Conservation (phyloP, 2,797 vertebrate species). For the Hypotaenidia okinawae region DNA sequence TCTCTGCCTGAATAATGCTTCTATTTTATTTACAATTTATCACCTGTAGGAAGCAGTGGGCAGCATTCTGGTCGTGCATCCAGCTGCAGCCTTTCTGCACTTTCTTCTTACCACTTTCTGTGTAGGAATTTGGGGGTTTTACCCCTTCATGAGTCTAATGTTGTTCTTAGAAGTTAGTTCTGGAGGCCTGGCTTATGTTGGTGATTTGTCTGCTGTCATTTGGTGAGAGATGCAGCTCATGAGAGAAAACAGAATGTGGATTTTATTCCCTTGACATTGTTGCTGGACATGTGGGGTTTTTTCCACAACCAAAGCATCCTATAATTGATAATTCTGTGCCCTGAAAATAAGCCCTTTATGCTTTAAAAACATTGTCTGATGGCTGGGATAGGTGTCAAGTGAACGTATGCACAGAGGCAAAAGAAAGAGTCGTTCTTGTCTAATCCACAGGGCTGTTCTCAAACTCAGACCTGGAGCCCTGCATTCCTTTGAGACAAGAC, state of each 20-base stretch:
- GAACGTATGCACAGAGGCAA: not conserved
- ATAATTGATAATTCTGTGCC: not conserved
- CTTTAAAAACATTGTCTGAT: not conserved
- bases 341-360: not conserved
- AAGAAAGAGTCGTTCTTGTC: not conserved
- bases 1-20: not conserved
- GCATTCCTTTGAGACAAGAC: not conserved
- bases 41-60: not conserved
- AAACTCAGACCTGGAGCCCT: not conserved
- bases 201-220: not conserved
- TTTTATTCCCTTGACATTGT: not conserved
- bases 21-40: not conserved
- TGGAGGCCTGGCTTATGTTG: not conserved
- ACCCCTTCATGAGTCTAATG: not conserved
- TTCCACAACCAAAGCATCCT: not conserved
- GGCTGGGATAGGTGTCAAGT: not conserved
- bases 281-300: not conserved
- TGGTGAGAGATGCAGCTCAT: not conserved
- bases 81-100: not conserved
- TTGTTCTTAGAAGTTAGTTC: not conserved
- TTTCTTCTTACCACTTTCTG: not conserved
- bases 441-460: not conserved
- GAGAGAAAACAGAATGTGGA: not conserved
- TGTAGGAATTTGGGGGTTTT: not conserved
- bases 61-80: not conserved